Percentiles rank a stretch among this genome's conserved stretches.
phyloP scores from a whole-genome alignment of 2,797 vertebrate species.

The Anabas testudineus region DNA sequence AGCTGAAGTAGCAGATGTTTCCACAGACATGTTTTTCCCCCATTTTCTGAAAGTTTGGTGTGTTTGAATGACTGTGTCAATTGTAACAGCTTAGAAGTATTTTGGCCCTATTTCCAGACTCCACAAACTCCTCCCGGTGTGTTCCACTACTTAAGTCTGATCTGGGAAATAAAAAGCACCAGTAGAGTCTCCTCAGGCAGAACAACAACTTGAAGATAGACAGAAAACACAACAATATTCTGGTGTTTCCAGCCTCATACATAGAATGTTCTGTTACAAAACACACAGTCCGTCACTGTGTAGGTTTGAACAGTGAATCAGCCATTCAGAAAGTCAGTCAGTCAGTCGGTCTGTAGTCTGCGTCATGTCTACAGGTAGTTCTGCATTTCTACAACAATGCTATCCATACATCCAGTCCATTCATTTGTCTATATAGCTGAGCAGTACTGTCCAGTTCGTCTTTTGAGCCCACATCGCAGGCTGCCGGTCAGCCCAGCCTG shows the following conservation, averaged over 20 bases:
- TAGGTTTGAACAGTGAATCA: conserved; percentile 54
- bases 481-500: too few relatives aligned
- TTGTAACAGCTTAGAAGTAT: conserved; percentile 8
- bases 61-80: conserved; percentile 8
- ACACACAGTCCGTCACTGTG: conserved; percentile 48
- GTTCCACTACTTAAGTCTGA: conserved; percentile 16
- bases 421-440: conserved; percentile 52
- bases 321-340: conserved; percentile 60
- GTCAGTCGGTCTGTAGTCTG: conserved; percentile 43
- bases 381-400: conserved; percentile 51
- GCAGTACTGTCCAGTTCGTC: conserved; percentile 37
- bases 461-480: too few relatives aligned
- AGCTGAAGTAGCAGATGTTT: conserved; percentile 13
- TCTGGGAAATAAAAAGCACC: conserved; percentile 25
- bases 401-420: conserved; percentile 50
- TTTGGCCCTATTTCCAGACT: conserved; percentile 16
- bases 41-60: conserved; percentile 14
- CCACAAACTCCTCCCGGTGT: conserved; percentile 8
- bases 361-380: conserved; percentile 36
- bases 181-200: conserved; percentile 14
- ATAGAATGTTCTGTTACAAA: conserved; percentile 53
- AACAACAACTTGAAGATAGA: conserved; percentile 54
- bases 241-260: conserved; percentile 44
- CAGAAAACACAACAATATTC: conserved; percentile 63
- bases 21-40: conserved; percentile 7